Evolutionary conservation across 2,888 invertebrate genomes (phyloP), one percentile per base, ranked within the genome.

Genomic region (Chelonus formosanus): DNA sequence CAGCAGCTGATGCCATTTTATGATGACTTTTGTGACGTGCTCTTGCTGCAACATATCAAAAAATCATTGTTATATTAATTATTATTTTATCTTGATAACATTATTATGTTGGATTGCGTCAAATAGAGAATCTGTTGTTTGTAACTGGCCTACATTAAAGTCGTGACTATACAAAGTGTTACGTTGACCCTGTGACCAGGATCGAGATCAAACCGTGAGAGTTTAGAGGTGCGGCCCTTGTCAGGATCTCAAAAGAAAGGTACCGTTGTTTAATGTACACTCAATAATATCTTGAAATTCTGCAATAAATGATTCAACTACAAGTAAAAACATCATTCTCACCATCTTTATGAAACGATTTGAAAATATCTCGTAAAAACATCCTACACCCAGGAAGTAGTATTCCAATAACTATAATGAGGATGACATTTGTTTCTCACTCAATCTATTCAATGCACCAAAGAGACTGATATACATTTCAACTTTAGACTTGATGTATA

Each of bases 1-100:
- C 40, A 40, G 3, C 3, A 40, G 63, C 57, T 43, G 71, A 67
- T 5, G 77, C 74, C 82, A 82, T 83, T 55, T 75, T 77, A 67
- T 54, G 40, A 40, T 40, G 4, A 40, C 40, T 40, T 40, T 5
- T 40, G 40, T 3, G 40, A 40, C 40, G 40, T 20, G 6, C 6
- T 40, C 6, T 40, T 40, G 40, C 40, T 40, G 40, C 3, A 20
- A 20, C 20, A 20, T 20, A 20, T 20, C 20, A 20, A 20, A 20
- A 20, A 20, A 20, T 20, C 20, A 20, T 20, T 1, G 2, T 20
- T 40, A 40, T 40, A 40, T 40, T 40, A 5, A 40, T 40, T 40
- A 40, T 40, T 40, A 40, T 40, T 5, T 6, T 6, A 40, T 40
- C 40, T 40, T 40, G 40, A 40, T 40, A 40, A 40, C 40, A 40